phyloP scores from a whole-genome alignment of 2,797 vertebrate species.

The Acipenser ruthenus region DNA sequence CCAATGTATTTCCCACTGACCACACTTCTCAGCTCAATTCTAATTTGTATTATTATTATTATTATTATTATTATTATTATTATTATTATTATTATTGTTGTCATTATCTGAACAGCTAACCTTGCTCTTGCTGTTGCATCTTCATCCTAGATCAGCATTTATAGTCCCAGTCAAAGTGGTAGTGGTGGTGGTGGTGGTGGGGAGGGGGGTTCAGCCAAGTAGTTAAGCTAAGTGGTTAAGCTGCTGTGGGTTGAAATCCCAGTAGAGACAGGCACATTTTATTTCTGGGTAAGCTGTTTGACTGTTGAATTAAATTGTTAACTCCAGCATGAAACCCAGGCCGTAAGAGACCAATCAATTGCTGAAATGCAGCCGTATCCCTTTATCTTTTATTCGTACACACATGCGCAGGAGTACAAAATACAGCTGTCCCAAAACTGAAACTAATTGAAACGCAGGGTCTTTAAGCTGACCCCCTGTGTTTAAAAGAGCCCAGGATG shows the following conservation, averaged over 20 bases:
- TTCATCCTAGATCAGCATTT: constrained; percentile 37
- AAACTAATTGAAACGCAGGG: background rate
- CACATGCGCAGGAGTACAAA: constrained; percentile 17
- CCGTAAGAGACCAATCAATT: constrained; percentile 55
- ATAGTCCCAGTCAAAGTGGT: constrained; percentile 17
- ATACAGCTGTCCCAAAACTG: constrained; percentile 20
- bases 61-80: background rate
- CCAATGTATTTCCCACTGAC: no score
- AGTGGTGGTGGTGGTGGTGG: no score
- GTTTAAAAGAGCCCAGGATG: background rate
- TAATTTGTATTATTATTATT: constrained; percentile 11
- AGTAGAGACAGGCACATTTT: constrained; percentile 51
- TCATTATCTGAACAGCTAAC: constrained; percentile 31
- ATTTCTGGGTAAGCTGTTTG: constrained; percentile 51
- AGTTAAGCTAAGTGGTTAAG: constrained; percentile 35
- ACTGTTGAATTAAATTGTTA: constrained; percentile 58
- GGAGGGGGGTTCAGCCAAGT: no score
- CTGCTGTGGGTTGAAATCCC: constrained; percentile 50
- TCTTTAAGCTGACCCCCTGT: background rate
- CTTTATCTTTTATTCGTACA: constrained; percentile 20
- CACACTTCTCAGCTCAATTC: no score
- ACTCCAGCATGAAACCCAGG: constrained; percentile 54
- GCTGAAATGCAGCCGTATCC: constrained; percentile 42
- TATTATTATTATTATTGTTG: constrained; percentile 40
- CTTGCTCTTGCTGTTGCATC: constrained; percentile 32